Evolutionary conservation across 2,113 vertebrate species (phyloP).

Genomic region (Todiramphus saurophagus): DNA sequence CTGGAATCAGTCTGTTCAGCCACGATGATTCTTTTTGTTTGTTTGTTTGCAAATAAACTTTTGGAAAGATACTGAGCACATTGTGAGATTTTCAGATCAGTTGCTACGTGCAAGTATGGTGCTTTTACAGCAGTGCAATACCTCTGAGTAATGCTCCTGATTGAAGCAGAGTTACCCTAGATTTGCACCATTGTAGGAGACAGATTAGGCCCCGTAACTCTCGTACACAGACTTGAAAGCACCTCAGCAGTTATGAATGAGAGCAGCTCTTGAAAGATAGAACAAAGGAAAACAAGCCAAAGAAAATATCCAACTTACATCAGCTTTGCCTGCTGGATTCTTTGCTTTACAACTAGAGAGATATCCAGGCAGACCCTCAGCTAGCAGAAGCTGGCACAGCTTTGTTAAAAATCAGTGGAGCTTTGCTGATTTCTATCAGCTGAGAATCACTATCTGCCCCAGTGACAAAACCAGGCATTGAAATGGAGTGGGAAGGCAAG

Average conservation of each 20-base stretch:
- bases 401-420: slow-evolving; percentile 71
- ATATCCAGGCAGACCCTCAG: slow-evolving; percentile 52
- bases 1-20: slow-evolving; percentile 43
- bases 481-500: slow-evolving; percentile 47
- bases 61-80: slow-evolving; percentile 19
- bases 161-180: slow-evolving; percentile 33
- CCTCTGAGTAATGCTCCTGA: slow-evolving; percentile 54
- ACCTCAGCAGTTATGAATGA: slow-evolving; percentile 41
- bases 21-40: slow-evolving; percentile 36
- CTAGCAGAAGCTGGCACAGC: slow-evolving; percentile 59
- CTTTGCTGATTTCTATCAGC: slow-evolving; percentile 68
- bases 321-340: slow-evolving; percentile 47
- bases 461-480: slow-evolving; percentile 56
- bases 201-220: slow-evolving; percentile 47
- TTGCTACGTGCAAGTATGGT: background rate
- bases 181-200: slow-evolving; percentile 36
- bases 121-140: slow-evolving; percentile 10
- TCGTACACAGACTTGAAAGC: background rate
- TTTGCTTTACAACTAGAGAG: slow-evolving; percentile 33
- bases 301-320: background rate
- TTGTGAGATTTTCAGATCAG: slow-evolving; percentile 54
- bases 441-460: slow-evolving; percentile 65
- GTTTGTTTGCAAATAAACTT: slow-evolving; percentile 69
- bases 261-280: slow-evolving; percentile 20
- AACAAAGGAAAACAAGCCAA: slow-evolving; percentile 30